Percentiles rank a stretch among this genome's conserved stretches.
Conservation (phyloP, 2,888 invertebrate genomes). For the Ectropis crepuscularia region DNA sequence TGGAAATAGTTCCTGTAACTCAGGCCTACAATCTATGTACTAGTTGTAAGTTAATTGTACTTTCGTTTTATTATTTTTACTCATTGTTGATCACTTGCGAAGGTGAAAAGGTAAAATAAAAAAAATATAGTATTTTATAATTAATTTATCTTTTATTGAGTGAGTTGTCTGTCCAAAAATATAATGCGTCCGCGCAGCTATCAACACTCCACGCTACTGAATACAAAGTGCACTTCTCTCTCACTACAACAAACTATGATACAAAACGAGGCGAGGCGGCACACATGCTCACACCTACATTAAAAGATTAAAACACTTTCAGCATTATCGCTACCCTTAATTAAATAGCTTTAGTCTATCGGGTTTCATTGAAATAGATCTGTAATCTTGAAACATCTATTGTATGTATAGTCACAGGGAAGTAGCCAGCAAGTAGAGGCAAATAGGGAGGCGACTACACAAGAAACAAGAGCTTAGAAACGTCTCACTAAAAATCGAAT, state of each 20-base stretch:
- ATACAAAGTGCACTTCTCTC: conserved; percentile 71
- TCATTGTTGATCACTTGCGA: conserved; percentile 18
- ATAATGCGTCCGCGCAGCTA: conserved; percentile 72
- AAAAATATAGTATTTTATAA: conserved; percentile 60
- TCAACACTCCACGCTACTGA: conserved; percentile 70
- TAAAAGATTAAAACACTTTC: not conserved
- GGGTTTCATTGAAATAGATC: too few relatives aligned
- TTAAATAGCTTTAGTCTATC: too few relatives aligned
- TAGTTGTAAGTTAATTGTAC: conserved; percentile 20
- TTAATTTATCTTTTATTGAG: conserved; percentile 71
- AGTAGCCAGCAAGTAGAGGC: too few relatives aligned
- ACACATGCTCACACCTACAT: conserved; percentile 20
- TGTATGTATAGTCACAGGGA: too few relatives aligned
- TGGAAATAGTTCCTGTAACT: conserved; percentile 2
- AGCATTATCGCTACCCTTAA: too few relatives aligned
- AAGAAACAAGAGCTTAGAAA: too few relatives aligned
- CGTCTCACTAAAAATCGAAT: too few relatives aligned
- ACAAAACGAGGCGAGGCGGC: conserved; percentile 49
- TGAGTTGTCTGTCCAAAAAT: conserved; percentile 80
- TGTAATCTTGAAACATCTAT: too few relatives aligned
- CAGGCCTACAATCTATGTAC: conserved; percentile 16
- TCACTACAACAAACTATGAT: conserved; percentile 54
- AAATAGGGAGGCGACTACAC: too few relatives aligned
- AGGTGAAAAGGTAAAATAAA: conserved; percentile 42
- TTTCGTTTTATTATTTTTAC: conserved; percentile 24